Evolutionary conservation across 1,140 invertebrate species (phyloP), one percentile per base, ranked within the genome.

Genomic region (Chrysomallon squamiferum): DNA sequence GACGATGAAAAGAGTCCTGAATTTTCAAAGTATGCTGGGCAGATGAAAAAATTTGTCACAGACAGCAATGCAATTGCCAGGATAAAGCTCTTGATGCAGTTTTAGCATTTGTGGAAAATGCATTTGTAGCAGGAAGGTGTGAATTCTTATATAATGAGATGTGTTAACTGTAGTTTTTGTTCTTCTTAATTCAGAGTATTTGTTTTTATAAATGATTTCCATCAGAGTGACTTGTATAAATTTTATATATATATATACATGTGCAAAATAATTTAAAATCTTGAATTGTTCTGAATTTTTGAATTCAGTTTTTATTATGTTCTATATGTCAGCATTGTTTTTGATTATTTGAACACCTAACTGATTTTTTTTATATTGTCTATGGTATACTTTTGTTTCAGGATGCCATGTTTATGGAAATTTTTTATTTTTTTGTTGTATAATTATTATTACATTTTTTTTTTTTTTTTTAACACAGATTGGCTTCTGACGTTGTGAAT

Each of bases 21-120:
- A 81, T 98, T 95, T 90, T 92, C 90, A 64, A 96, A 95, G 84
- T 98, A 92, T 86, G 85, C 93, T 1, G 92, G 93, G 4, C 86
- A 97, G n/a, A 89, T 98, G 38, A 97, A 97, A 80, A 98, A 98
- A 85, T 95, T 98, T 89, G 95, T 98, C 0, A 87, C 90, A 6
- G 97, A 99, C 81, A 95, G 91, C 65, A 98, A 98, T 92, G 95
- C 92, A 41, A 90, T 93, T 30, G 95, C 95, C 95, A 97, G 85
- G 96, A 98, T 83, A 98, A 96, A 88, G 97, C 94, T 30, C 84
- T 99, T 67, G 95, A 97, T 82, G 95, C 95, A 18, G 91, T 93
- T 1, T 82, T 97, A 27, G 91, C 92, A 20, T 98, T 92, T 87
- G 90, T 97, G 0, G 93, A 97, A 84, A 97, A 96, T 87, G 93